phyloP scores from a whole-genome alignment of 2,888 invertebrate genomes.

The Eilema depressum region DNA sequence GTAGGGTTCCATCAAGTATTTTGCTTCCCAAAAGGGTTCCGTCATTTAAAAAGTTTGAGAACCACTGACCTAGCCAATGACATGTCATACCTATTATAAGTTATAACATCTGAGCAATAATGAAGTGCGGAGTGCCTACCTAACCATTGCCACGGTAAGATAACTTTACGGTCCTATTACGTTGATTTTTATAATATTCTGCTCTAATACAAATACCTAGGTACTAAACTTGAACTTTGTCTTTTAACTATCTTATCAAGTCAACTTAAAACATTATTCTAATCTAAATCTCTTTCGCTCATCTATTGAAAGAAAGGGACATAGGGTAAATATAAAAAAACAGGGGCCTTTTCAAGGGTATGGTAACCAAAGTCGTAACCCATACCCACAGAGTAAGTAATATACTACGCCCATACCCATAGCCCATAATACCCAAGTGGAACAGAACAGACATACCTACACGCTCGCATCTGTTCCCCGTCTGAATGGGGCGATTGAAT shows the following conservation, averaged over 20 bases:
- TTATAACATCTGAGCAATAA: too few relatives aligned
- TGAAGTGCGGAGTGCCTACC: too few relatives aligned
- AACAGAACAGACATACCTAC: slow-evolving; percentile 27
- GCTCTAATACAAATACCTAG: too few relatives aligned
- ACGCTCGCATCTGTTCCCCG: slow-evolving; percentile 58
- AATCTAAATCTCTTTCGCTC: slow-evolving; percentile 25
- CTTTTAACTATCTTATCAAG: background rate
- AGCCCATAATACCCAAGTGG: slow-evolving; percentile 42
- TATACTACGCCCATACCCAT: background rate
- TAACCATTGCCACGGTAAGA: too few relatives aligned
- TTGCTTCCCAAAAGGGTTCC: too few relatives aligned
- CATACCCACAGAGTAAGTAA: too few relatives aligned
- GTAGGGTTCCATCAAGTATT: too few relatives aligned
- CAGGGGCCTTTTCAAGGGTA: slow-evolving; percentile 47
- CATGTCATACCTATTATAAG: too few relatives aligned
- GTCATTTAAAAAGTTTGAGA: too few relatives aligned
- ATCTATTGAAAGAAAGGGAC: slow-evolving; percentile 25
- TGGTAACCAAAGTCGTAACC: slow-evolving; percentile 19
- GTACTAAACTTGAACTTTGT: background rate
- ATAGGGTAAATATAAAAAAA: slow-evolving; percentile 32
- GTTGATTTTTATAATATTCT: too few relatives aligned
- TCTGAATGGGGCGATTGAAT: slow-evolving; percentile 59
- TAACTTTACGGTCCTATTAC: too few relatives aligned
- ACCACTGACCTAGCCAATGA: too few relatives aligned
- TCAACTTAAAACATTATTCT: slow-evolving; percentile 1